Conservation (phyloP, 2,113 vertebrate species). For the Psilopogon haemacephalus region DNA sequence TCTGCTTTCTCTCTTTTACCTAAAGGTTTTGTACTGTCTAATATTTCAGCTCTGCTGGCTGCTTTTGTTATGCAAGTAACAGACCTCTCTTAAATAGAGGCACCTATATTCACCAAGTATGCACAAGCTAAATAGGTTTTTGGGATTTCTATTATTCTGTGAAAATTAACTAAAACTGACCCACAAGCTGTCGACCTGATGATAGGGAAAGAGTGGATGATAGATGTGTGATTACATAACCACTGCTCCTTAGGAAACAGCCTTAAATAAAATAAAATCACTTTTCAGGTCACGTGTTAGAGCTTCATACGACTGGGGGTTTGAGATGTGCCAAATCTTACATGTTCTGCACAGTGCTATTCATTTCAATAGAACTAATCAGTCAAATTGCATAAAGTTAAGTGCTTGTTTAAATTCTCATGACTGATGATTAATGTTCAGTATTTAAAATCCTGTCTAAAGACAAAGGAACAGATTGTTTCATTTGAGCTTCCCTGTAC, state of each 20-base stretch:
- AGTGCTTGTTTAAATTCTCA: constrained; percentile 66
- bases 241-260: constrained; percentile 15
- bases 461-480: constrained; percentile 53
- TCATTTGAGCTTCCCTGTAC: background rate
- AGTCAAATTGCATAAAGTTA: constrained; percentile 55
- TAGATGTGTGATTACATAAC: background rate
- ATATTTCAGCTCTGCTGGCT: background rate
- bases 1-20: constrained; percentile 1
- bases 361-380: constrained; percentile 58
- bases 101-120: background rate
- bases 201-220: background rate
- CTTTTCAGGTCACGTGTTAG: constrained; percentile 14
- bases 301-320: constrained; percentile 21
- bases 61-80: background rate
- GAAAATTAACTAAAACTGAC: background rate
- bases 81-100: background rate
- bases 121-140: background rate
- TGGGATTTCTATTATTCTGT: background rate
- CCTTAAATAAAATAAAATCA: background rate
- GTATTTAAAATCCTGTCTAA: constrained; percentile 22
- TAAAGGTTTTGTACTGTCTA: background rate
- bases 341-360: background rate
- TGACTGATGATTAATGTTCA: constrained; percentile 59
- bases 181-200: accelerated
- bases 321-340: constrained; percentile 53